Evolutionary conservation across 2,797 vertebrate species (phyloP).

Genomic region (Siniperca scherzeri): DNA sequence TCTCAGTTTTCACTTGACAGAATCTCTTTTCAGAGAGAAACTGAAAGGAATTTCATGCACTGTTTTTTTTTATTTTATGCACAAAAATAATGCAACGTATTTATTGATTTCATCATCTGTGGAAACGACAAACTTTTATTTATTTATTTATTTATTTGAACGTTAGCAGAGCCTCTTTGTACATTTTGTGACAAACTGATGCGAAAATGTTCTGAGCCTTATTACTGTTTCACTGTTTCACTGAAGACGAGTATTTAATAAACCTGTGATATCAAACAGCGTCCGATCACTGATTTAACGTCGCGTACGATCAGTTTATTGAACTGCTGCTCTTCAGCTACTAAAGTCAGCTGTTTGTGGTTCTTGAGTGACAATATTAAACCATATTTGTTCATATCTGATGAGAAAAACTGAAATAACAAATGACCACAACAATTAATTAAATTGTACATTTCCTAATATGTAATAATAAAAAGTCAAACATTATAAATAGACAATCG

Average conservation of each 20-base stretch:
- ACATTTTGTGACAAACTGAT: constrained; percentile 5
- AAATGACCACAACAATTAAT: too few relatives aligned
- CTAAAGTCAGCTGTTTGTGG: not conserved
- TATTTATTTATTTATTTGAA: constrained; percentile 5
- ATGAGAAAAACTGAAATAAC: not conserved
- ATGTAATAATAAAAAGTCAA: too few relatives aligned
- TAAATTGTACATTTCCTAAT: too few relatives aligned
- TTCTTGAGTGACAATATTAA: not conserved
- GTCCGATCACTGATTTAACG: not conserved
- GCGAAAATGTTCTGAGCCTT: constrained; percentile 18
- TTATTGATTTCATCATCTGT: not conserved
- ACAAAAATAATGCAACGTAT: not conserved
- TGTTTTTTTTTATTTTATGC: not conserved
- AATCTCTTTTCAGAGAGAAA: too few relatives aligned
- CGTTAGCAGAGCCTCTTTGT: not conserved
- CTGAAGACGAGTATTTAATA: constrained; percentile 12
- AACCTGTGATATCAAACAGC: not conserved
- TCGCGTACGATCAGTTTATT: not conserved
- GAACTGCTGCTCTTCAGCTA: too few relatives aligned
- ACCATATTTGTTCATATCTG: not conserved
- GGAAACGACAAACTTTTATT: not conserved
- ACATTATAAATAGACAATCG: too few relatives aligned
- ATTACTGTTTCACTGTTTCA: not conserved
- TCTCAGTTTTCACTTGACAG: too few relatives aligned
- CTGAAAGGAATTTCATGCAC: too few relatives aligned